Base-by-base conservation (phyloP, 2,888 invertebrate genomes). In the Ferdinandea cuprea region DNA sequence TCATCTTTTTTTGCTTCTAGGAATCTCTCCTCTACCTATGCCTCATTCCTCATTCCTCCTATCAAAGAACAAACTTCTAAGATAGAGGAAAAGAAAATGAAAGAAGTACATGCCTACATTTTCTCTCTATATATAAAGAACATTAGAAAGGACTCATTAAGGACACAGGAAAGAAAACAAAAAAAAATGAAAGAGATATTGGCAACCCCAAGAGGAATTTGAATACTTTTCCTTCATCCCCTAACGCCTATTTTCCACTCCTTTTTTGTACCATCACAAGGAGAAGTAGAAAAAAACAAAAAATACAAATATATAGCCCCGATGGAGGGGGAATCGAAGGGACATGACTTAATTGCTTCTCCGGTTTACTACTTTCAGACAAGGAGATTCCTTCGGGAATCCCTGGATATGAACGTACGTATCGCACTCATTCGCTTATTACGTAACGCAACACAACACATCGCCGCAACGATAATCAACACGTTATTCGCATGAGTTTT, bases 91-190 rank as follows among this genome's bases (percentile, higher is more conserved):
- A 15, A 8, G 25, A 48, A 77, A 58, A 69, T 50, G 42, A 63
- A 79, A 32, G 54, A 68, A 21, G 30, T 40, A 32, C 2, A 6
- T 40, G 40, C 4, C 17, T 44, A 44, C 40, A 58, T 42, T 17
- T 17, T 42, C 44, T 3, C 9, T 54, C 1, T 46, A 30, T 42
- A 48, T 21, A 58, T 42, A 71, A 56, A 30, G 42, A 72, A 73
- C 78, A 78, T 68, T 78, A 83, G 78, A 83, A 68, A 83, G 48
- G 78, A 78, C 78, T 83, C 83, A 83, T 83, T 83, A 83, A 83
- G 83, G 78, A 68, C 61, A 30, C 30, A n/a, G n/a, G n/a, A n/a
- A n/a, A n/a, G 21, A 52, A 59, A 40, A 58, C 17, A 42, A 58
- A 44, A 68, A 59, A 48, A 72, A 54, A 37, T 15, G 28, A n/a